Conservation (phyloP, 2,797 vertebrate species). For the Microctenopoma stevenorrisi region DNA sequence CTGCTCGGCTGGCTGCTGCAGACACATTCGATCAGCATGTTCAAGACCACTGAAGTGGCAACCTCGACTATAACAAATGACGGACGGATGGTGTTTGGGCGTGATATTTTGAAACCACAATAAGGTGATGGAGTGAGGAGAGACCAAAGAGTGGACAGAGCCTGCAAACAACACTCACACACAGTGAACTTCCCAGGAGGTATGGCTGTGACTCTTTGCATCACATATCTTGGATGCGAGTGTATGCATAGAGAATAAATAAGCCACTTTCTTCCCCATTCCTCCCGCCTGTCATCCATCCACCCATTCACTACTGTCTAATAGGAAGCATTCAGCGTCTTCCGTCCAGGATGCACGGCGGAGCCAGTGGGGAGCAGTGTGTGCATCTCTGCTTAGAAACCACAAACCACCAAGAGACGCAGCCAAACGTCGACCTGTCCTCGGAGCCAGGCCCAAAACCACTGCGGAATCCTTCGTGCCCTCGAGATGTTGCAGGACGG, state of each 20-base stretch:
- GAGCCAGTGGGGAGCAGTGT: conserved; percentile 2
- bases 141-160: conserved; percentile 20
- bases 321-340: conserved; percentile 41
- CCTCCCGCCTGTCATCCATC: conserved; percentile 43
- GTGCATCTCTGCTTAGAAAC: conserved; percentile 11
- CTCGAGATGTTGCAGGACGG: conserved; percentile 6
- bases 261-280: conserved; percentile 51
- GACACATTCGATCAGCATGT: conserved; percentile 58
- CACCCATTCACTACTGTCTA: conserved; percentile 49
- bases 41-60: conserved; percentile 30
- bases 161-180: conserved; percentile 41
- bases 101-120: conserved; percentile 8
- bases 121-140: conserved; percentile 18
- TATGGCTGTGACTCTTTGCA: conserved; percentile 78
- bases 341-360: conserved; percentile 26
- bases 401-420: conserved; percentile 11
- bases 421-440: conserved; percentile 46
- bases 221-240: conserved; percentile 73
- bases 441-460: conserved; percentile 10
- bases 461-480: conserved; percentile 28
- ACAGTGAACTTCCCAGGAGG: conserved; percentile 66
- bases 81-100: background rate
- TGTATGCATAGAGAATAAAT: conserved; percentile 63
- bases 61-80: conserved; percentile 14
- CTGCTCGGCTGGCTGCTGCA: conserved; percentile 40